Base-by-base conservation (phyloP, 1,140 invertebrate species). In the Grapholita molesta region DNA sequence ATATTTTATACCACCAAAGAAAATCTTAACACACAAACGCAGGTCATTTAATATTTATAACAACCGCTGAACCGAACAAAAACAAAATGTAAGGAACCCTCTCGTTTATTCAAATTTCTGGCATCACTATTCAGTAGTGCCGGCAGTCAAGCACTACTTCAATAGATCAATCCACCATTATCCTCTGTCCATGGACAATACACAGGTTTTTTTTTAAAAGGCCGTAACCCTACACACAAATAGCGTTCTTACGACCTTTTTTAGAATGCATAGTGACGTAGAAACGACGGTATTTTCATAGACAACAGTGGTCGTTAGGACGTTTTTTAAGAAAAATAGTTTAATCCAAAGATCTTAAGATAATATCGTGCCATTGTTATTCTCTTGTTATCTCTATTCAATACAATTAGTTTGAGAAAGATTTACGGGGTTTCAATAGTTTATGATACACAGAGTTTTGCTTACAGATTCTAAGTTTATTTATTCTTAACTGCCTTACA, bases 301-400 rank as follows among this genome's bases (percentile, higher is more conserved):
- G 42, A 21, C 42, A 48, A 21, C 1, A 21, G 18, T 21, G 42
- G 15, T 8, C 2, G 42, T 48, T 48, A 48, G 12, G 42, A 2
- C 42, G 12, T 38, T 38, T 48, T 48, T 21, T 48, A 18, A 21
- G n/a, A 48, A 21, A 8, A 8, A 5, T 21, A 48, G 18, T 38
- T 11, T 28, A 57, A 28, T 57, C 24, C 12, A 61, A 3, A 30
- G 55, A 61, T 61, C 55, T 61, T 61, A n/a, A 61, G 55, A 61
- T 61, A 61, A 61, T 61, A 8, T 25, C 28, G 12, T 57, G 18
- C 53, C 53, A 57, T 30, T 61, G 55, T 61, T 28, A 15, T 61
- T 6, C 55, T 61, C 25, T 61, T 61, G 24, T 55, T 25, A 55
- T 25, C 23, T n/a, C 9, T 11, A 25, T 28, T 55, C 53, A 55